These are phyloP conservation scores for Acleris literana DNA, from an alignment of 2,888 invertebrate genomes.

Conservation along the genomic window DNA sequence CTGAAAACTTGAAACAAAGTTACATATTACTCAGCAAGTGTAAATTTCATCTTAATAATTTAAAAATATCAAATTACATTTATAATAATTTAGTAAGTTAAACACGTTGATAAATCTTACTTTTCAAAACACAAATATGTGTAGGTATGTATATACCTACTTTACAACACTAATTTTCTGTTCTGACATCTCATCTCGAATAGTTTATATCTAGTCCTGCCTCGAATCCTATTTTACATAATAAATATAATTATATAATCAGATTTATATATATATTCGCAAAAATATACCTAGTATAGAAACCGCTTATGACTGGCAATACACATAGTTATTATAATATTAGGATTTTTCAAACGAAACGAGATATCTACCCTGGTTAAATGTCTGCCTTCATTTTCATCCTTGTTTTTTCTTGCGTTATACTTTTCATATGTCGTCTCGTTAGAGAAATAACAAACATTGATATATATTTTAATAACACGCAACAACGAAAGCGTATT, in stretches of 20 bases:
- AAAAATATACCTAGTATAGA: conserved; percentile 68
- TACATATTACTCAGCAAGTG: conserved; percentile 7
- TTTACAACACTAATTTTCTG: conserved; percentile 73
- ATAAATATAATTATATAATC: conserved; percentile 49
- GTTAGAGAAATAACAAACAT: conserved; percentile 37
- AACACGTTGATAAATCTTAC: conserved; percentile 61
- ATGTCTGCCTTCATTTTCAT: background rate
- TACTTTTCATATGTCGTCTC: conserved; percentile 7
- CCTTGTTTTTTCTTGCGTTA: background rate
- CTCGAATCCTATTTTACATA: conserved; percentile 52
- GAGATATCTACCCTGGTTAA: background rate
- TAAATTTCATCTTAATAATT: conserved; percentile 42
- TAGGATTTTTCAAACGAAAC: conserved; percentile 36
- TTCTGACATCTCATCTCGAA: conserved; percentile 53
- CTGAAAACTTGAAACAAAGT: conserved; percentile 7
- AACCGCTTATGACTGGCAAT: conserved; percentile 62
- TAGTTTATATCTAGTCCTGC: conserved; percentile 56
- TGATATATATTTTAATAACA: conserved; percentile 64
- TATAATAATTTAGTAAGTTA: conserved; percentile 54
- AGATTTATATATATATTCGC: conserved; percentile 53
- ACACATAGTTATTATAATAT: conserved; percentile 46
- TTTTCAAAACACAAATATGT: conserved; percentile 58
- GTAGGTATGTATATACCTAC: conserved; percentile 70
- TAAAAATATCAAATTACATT: conserved; percentile 57
- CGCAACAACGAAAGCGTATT: conserved; percentile 77